Base-by-base conservation (phyloP, 2,888 invertebrate genomes). In the Nomada fucata region DNA sequence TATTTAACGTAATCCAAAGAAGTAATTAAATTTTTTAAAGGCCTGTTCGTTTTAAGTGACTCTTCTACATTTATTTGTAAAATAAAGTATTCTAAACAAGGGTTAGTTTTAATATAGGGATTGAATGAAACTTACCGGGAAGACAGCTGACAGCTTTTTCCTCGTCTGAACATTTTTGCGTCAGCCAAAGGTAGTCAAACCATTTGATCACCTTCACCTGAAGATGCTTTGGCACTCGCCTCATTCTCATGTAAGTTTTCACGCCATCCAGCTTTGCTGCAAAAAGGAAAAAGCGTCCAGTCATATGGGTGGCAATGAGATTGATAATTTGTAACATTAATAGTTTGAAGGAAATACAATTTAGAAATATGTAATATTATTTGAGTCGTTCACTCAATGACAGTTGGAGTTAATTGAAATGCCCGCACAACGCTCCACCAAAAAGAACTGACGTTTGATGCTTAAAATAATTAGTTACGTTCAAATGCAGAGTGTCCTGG, bases 181-280 rank as follows among this genome's bases (percentile, higher is more conserved):
- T 98, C 92, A 99, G 96, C 99, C 99, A 99, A 92, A 99, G 96
- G 94, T 99, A 99, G 95, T 99, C 99, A 95, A 99, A 99, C 99
- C 99, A 99, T 94, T 98, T 98, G 94, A 99, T 99, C 89, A 98
- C 99, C 94, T 99, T 98, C 92, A 98, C 97, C 94, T 99, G 99
- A 82, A 99, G 96, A 94, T 98, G 97, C 90, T 97, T 97, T 57
- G 99, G 99, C 87, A 99, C 99, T 90, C 98, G 95, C 71, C 99
- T 96, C 97, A 99, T 97, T 86, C 98, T 95, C 99, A 99, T 99
- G 94, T 99, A 99, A 4, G 99, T 99, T 95, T 99, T 99, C 84
- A 99, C 99, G 63, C 98, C 98, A 93, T 99, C 99, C 94, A 99
- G 95, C 95, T 99, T 99, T 61, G 99, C 99, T 99, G 96, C 71